Evolutionary conservation across 2,797 vertebrate genomes (phyloP).

Genomic region (Microhierax caerulescens): DNA sequence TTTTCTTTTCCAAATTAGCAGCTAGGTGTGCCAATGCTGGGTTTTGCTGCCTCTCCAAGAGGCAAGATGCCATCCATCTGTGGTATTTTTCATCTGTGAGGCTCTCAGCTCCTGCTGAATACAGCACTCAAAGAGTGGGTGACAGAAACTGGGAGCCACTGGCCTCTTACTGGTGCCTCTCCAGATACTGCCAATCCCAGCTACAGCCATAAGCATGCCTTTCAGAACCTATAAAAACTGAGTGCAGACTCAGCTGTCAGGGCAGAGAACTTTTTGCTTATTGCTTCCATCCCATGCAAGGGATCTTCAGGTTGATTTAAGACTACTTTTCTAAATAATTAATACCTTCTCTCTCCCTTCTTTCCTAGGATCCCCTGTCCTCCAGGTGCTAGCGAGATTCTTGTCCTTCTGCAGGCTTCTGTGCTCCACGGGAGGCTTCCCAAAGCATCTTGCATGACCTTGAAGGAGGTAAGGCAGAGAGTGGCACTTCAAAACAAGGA

Average conservation of each 20-base stretch:
- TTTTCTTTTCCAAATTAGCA: background rate
- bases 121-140: background rate
- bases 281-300: background rate
- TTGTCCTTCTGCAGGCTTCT: background rate
- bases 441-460: background rate
- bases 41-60: background rate
- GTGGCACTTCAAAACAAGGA: background rate
- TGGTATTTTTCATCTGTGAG: background rate
- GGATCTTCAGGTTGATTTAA: background rate
- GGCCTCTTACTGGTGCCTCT: background rate
- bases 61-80: constrained; percentile 2
- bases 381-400: background rate
- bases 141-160: background rate
- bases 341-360: background rate
- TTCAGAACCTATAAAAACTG: background rate
- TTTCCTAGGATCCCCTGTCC: background rate
- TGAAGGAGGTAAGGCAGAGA: constrained; percentile 4
- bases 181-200: background rate
- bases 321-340: background rate
- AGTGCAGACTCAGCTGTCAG: background rate
- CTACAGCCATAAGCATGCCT: background rate
- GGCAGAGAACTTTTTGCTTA: background rate
- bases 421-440: background rate
- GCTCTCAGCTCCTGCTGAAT: background rate
- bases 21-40: background rate